Conservation (phyloP, 2,113 vertebrate genomes). For the Sapayoa aenigma region DNA sequence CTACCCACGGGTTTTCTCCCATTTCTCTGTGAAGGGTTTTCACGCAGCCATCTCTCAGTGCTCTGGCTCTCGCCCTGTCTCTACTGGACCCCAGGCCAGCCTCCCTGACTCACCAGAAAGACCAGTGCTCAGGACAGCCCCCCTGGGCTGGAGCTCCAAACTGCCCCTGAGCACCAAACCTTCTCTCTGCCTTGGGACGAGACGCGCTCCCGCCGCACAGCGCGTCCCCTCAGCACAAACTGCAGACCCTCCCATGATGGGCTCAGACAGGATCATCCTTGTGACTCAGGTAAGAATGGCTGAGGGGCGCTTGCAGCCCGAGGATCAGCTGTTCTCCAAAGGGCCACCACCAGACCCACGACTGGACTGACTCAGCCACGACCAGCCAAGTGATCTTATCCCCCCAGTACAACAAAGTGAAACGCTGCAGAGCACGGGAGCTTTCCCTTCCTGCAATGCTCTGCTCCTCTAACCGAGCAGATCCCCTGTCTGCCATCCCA, state of each 20-base stretch:
- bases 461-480: neutral
- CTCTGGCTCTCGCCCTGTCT: neutral
- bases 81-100: neutral
- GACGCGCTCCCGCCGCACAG: neutral
- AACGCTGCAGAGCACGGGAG: neutral
- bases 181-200: neutral
- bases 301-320: neutral
- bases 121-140: neutral
- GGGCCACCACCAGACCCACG: neutral
- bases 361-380: neutral
- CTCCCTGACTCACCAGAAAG: neutral
- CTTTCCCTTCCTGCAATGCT: neutral
- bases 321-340: neutral
- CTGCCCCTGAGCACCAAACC: fast-evolving
- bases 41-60: neutral
- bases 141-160: neutral
- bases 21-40: neutral
- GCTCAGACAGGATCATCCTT: neutral
- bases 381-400: neutral
- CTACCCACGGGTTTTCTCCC: neutral
- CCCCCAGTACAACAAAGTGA: neutral
- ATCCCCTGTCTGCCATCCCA: neutral
- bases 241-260: fast-evolving
- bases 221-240: neutral
- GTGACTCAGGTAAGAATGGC: neutral